Conservation (phyloP, 2,113 vertebrate genomes). For the Clarias gariepinus region DNA sequence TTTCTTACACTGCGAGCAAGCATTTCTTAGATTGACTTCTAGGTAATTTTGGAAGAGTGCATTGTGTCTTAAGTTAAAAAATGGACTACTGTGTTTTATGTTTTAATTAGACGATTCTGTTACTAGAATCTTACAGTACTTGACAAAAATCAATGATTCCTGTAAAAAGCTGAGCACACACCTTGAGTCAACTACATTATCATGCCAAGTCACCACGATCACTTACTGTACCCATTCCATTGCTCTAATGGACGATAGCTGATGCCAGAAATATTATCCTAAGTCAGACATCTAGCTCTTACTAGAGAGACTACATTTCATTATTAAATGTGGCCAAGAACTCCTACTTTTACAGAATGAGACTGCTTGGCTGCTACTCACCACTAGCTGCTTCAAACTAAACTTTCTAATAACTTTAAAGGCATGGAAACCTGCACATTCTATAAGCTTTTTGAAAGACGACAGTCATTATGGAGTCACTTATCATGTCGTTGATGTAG, state of each 20-base stretch:
- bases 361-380: background rate
- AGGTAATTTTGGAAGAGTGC: background rate
- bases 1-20: background rate
- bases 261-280: background rate
- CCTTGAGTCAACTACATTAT: background rate
- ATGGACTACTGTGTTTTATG: background rate
- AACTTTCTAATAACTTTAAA: background rate
- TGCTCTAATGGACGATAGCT: background rate
- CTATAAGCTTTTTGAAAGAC: background rate
- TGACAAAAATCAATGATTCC: background rate
- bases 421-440: background rate
- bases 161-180: background rate
- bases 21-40: background rate
- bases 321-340: background rate
- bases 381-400: background rate
- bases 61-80: background rate
- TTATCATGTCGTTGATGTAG: background rate
- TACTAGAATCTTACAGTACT: background rate
- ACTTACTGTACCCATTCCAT: background rate
- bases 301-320: background rate
- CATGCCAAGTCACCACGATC: background rate
- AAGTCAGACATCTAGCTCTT: background rate
- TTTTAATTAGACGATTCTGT: background rate
- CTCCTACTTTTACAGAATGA: background rate
- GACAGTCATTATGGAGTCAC: background rate